Conservation (phyloP, 2,888 invertebrate species). For the Callosobruchus maculatus region DNA sequence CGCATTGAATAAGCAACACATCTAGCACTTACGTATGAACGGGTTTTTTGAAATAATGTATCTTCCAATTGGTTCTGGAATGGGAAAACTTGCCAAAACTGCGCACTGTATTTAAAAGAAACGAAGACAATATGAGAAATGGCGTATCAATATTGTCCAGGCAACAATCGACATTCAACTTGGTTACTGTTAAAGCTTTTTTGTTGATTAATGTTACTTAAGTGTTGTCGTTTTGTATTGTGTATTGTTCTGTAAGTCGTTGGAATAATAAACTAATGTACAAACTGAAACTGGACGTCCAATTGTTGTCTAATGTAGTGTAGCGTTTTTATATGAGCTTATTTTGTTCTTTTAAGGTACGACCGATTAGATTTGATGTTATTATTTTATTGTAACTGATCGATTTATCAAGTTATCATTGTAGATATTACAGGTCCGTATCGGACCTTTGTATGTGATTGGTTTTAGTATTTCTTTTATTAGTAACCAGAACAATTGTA, state of each 20-base stretch:
- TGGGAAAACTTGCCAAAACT: too few species aligned
- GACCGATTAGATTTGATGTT: conserved; percentile 4
- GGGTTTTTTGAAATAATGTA: too few species aligned
- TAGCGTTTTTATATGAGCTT: conserved; percentile 15
- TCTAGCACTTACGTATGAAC: too few species aligned
- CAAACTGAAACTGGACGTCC: conserved; percentile 33
- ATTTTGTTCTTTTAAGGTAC: not conserved
- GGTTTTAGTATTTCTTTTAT: conserved; percentile 38
- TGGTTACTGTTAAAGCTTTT: conserved; percentile 1
- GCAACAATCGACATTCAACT: not conserved
- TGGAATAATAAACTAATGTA: conserved; percentile 18
- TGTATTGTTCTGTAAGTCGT: conserved; percentile 7
- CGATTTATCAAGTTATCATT: conserved; percentile 32
- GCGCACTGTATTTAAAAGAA: not conserved
- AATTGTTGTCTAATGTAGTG: conserved; percentile 22
- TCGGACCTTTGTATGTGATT: conserved; percentile 40
- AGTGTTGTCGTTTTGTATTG: conserved; percentile 14
- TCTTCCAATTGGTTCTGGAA: too few species aligned
- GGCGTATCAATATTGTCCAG: not conserved
- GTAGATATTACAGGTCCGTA: conserved; percentile 38
- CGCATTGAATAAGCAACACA: too few species aligned
- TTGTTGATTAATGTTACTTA: conserved; percentile 13
- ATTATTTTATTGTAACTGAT: conserved; percentile 16
- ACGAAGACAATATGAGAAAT: not conserved
- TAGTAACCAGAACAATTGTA: conserved; percentile 23